Percentiles rank a stretch among this genome's conserved stretches.
These are phyloP conservation scores for Ivindomyrus marchei DNA, from an alignment of 2,113 vertebrate genomes.

Conservation along the genomic window DNA sequence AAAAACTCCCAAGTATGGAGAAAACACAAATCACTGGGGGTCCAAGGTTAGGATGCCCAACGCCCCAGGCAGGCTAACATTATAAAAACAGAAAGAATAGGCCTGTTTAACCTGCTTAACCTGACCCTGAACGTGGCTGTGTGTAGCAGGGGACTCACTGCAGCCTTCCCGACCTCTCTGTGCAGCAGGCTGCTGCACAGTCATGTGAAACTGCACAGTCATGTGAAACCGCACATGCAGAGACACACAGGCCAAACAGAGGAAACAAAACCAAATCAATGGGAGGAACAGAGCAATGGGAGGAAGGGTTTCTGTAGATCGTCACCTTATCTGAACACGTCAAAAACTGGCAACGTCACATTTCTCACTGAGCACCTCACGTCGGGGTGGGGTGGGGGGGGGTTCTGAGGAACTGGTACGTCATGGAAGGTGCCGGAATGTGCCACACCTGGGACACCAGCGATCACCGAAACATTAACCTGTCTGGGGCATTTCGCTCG, in stretches of 20 bases:
- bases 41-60: background rate
- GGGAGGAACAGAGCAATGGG: background rate
- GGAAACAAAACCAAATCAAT: background rate
- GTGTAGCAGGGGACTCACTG: background rate
- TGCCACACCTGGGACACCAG: background rate
- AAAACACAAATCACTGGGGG: background rate
- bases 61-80: background rate
- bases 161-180: background rate
- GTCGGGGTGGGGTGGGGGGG: background rate
- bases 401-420: background rate
- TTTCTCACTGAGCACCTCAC: background rate
- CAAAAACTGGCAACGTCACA: background rate
- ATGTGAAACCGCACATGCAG: background rate
- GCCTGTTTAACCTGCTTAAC: background rate
- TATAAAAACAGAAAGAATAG: background rate
- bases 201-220: background rate
- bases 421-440: background rate
- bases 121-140: background rate
- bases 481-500: background rate
- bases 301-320: background rate
- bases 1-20: background rate
- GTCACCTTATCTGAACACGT: background rate
- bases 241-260: background rate
- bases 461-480: background rate
- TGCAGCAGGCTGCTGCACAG: background rate